These are phyloP conservation scores for Drosophila bifasciata DNA, from an alignment of 1,140 invertebrate species.

Conservation along the genomic window DNA sequence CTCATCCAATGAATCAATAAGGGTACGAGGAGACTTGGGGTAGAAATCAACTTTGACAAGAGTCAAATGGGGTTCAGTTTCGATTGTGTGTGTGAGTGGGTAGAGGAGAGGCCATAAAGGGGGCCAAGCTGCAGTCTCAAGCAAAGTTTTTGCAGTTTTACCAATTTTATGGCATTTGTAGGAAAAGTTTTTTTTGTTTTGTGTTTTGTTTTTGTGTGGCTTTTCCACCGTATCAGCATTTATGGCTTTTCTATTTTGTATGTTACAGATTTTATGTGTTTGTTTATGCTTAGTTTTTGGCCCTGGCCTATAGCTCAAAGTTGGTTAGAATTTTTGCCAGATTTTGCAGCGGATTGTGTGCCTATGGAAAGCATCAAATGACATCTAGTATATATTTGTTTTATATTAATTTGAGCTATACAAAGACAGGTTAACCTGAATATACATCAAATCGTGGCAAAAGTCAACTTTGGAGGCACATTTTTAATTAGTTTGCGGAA, in stretches of 20 bases:
- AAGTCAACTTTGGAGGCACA: constrained; percentile 37
- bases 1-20: not conserved
- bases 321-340: too few relatives aligned
- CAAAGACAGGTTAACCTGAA: constrained; percentile 6
- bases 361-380: too few relatives aligned
- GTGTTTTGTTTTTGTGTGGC: constrained; percentile 7
- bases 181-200: constrained; percentile 31
- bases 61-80: constrained; percentile 11
- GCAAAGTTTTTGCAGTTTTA: constrained; percentile 47
- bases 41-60: not conserved
- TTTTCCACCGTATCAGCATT: constrained; percentile 43
- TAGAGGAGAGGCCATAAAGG: constrained; percentile 46
- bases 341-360: too few relatives aligned
- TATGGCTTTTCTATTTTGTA: constrained; percentile 61
- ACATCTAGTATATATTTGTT: not conserved
- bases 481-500: constrained; percentile 73
- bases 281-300: constrained; percentile 33
- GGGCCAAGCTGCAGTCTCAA: constrained; percentile 21
- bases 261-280: constrained; percentile 30
- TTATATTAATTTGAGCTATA: not conserved
- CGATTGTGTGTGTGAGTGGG: not conserved
- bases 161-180: constrained; percentile 62
- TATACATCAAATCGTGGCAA: constrained; percentile 1
- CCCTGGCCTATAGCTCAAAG: not conserved
- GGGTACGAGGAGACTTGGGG: not conserved